A percentile compares a stretch with the other conserved stretches of the same genome.
These are phyloP conservation scores for Himalopsyche anomala DNA, from an alignment of 2,888 invertebrate species.

Conservation along the genomic window DNA sequence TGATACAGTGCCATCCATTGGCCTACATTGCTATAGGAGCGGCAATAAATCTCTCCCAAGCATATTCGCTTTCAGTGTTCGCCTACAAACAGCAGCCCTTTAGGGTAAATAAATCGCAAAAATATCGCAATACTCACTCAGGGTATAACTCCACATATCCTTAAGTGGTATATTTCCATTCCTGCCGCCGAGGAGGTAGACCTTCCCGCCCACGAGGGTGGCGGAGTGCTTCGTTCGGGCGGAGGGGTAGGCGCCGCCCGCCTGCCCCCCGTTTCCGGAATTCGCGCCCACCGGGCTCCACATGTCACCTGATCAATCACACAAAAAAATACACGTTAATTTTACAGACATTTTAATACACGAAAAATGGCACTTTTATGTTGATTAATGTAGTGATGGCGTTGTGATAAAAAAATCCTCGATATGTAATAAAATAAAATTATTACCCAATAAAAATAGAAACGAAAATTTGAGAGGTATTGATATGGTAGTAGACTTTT, in stretches of 20 bases:
- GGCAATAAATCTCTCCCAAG: neutral
- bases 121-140: slow-evolving; percentile 75
- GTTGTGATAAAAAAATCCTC: no score
- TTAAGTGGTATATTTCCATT: slow-evolving; percentile 87
- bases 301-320: slow-evolving; percentile 70
- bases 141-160: slow-evolving; percentile 90
- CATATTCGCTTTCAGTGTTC: neutral
- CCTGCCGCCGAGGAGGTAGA: slow-evolving; percentile 90
- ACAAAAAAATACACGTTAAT: neutral
- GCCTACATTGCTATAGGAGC: neutral
- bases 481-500: no score
- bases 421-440: no score
- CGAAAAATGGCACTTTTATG: neutral
- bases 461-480: no score
- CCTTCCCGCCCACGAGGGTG: slow-evolving; percentile 84
- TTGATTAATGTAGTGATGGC: no score
- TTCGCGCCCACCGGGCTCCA: slow-evolving; percentile 78
- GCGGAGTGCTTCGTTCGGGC: slow-evolving; percentile 90
- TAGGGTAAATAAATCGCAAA: neutral
- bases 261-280: slow-evolving; percentile 70
- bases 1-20: neutral
- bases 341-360: neutral
- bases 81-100: neutral
- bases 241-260: slow-evolving; percentile 79
- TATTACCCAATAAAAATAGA: no score